A percentile compares a stretch with the other conserved stretches of the same genome.
Conservation (phyloP, 92 coral and sea anemone genomes). For the Metridium senile region DNA sequence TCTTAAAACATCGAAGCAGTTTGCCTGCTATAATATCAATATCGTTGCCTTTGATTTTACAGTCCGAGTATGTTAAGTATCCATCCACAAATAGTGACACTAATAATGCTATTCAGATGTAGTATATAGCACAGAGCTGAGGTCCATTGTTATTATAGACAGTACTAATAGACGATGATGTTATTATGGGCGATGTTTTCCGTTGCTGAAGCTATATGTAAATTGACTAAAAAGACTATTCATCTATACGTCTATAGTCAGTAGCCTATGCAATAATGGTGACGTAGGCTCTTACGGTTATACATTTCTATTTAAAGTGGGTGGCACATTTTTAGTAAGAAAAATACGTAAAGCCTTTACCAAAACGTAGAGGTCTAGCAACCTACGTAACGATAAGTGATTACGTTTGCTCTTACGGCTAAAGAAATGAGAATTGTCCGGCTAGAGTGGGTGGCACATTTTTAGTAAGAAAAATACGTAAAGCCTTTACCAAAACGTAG, state of each 20-base stretch:
- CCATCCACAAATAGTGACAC: no score
- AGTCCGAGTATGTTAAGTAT: no score
- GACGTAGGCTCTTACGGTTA: neutral
- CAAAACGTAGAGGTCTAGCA: no score
- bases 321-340: neutral
- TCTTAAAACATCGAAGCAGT: no score
- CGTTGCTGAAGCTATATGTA: neutral
- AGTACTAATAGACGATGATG: neutral
- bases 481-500: no score
- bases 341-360: no score
- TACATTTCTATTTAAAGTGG: neutral
- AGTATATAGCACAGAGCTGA: neutral
- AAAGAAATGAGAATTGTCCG: no score
- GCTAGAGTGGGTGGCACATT: neutral
- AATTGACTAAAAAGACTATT: neutral
- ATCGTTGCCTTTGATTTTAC: no score
- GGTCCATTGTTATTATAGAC: neutral
- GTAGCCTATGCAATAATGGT: neutral
- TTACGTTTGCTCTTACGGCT: neutral
- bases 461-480: no score
- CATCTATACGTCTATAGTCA: neutral
- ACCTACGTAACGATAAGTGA: neutral
- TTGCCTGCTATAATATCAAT: no score
- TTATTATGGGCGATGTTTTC: neutral
- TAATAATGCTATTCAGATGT: no score